Evolutionary conservation across 2,797 vertebrate genomes (phyloP), one percentile per base, ranked within the genome.

Genomic region (Otolemur crassicaudatus): DNA sequence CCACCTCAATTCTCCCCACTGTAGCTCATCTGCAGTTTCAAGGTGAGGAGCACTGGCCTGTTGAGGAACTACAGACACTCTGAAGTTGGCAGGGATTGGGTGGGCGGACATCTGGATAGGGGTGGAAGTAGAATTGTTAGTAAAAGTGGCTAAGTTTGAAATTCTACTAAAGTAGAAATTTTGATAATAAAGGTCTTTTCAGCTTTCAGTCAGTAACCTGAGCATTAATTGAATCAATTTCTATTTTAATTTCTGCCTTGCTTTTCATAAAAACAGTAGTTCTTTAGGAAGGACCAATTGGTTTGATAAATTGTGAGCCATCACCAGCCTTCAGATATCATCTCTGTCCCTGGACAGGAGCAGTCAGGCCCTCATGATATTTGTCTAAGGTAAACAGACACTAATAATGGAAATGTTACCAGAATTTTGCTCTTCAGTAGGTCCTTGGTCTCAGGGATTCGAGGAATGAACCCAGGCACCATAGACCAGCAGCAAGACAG

Each of bases 191-290:
- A 40, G 29, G 19, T 37, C 14, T 31, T 84, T 67, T 37, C 27
- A 83, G 17, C n/a, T 31, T 10, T 65, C 46, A 37, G 6, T 20
- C 37, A 72, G 25, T 3, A 93, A 49, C 22, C 65, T 67, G 31
- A 61, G 16, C 23, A 37, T 7, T 56, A 37, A 9, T 6, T 31
- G 72, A 93, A 76, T 77, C 5, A 43, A 13, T 10, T 46, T 60
- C 25, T 29, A 49, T 93, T 65, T 11, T 3, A 76, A 53, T 80
- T 34, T 61, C 49, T 14, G n/a, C 34, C 65, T 91, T 84, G 12
- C 49, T 75, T 94, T 94, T 85, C 73, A 37, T 61, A 87, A 93
- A 87, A 83, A 34, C 25, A 70, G 13, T 27, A 65, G 14, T 49
- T 56, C 37, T 67, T 58, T 75, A 40, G 37, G 22, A 82, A 87